Evolutionary conservation across 2,797 vertebrate species (phyloP).

Genomic region (Premnoplex brunnescens): DNA sequence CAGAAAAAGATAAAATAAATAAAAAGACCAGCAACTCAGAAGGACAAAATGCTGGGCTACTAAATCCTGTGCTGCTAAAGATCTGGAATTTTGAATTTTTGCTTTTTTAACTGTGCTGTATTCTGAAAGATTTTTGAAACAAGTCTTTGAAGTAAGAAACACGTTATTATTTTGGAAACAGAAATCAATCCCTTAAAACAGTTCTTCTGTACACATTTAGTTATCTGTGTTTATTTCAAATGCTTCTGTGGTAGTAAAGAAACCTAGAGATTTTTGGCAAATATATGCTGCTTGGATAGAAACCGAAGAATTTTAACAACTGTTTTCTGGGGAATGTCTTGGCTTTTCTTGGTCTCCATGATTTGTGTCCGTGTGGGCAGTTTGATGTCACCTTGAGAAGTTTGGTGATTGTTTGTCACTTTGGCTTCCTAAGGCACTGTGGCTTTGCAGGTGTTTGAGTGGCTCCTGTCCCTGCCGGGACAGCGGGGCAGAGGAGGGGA

Average conservation of each 20-base stretch:
- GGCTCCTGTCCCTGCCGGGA: background rate
- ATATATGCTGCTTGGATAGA: background rate
- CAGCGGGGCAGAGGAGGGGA: background rate
- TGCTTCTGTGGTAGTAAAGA: background rate
- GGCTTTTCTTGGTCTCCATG: background rate
- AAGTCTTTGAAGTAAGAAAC: background rate
- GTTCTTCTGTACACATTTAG: background rate
- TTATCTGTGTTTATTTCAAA: background rate
- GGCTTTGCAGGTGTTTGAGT: background rate
- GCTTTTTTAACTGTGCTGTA: background rate
- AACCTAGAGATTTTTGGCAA: slow-evolving; percentile 1
- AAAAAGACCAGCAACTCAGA: background rate
- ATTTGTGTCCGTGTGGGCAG: background rate
- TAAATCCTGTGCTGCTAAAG: background rate
- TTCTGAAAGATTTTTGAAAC: background rate
- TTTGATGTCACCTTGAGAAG: background rate
- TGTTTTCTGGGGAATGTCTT: slow-evolving; percentile 1
- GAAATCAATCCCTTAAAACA: background rate
- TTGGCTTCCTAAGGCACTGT: background rate
- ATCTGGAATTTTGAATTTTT: background rate
- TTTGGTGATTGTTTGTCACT: background rate
- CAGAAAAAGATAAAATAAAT: background rate
- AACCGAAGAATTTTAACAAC: background rate
- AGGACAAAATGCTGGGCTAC: background rate
- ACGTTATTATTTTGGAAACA: background rate